Base-by-base conservation (phyloP, 2,113 vertebrate species). In the Otolemur garnettii region DNA sequence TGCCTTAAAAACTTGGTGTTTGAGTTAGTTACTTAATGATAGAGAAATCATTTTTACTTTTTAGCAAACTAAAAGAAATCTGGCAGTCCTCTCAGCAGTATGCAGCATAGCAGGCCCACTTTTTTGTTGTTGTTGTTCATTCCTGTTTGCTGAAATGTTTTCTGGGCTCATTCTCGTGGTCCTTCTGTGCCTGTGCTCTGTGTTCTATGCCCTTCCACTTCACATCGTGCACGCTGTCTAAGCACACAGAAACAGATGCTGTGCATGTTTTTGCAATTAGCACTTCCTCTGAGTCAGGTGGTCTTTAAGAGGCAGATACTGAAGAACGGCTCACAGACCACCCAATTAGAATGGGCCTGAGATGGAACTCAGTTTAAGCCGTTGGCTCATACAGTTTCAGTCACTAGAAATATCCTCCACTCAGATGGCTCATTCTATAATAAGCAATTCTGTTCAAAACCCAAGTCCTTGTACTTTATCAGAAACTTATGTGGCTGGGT, bases 1-100 rank as follows among this genome's bases (percentile, higher is more conserved):
- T 92, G 84, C 74, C 77, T 94, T 93, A 69, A 90, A 93, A 93
- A 79, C n/a, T 35, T 71, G 74, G 10, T 87, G 55, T 95, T 97
- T 97, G 68, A 42, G 35, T 77, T 74, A 94, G 38, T 88, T 94
- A 81, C 85, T 33, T 95, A 66, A 78, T 79, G 83, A 79, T 45
- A n/a, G 64, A 89, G 82, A 93, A 98, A 68, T 69, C 35, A 86
- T 78, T 91, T 55, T 94, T 90, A 22, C 14, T 21, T 91, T 84
- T 68, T 24, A 69, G 71, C 68, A 35, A 95, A 78, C 42, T 90
- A 13, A 83, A 94, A 83, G 69, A 94, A 79, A 80, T 72, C 74
- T 30, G 78, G 15, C 3, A 3, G 24, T 15, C 62, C 18, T 50
- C 53, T 57, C 18, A 45, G 1, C 15, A 62, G 28, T 26, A n/a